Conservation (phyloP, 1,140 invertebrate species). For the Notospermus geniculatus region DNA sequence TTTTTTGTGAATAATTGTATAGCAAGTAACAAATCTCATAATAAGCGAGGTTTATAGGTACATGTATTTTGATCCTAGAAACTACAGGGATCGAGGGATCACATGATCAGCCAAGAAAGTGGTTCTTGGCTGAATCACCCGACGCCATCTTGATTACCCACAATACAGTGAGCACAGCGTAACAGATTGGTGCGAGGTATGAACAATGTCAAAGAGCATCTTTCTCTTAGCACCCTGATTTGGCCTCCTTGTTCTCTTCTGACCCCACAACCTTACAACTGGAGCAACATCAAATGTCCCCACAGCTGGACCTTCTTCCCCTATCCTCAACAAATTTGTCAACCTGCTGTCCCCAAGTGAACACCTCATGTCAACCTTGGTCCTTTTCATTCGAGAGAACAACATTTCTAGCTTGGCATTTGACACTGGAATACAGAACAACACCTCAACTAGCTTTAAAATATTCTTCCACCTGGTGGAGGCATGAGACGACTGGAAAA, state of each 20-base stretch:
- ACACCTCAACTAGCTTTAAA: neutral
- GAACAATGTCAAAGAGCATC: too few relatives aligned
- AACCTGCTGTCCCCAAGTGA: neutral
- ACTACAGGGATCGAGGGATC: too few relatives aligned
- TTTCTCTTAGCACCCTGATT: slow-evolving; percentile 4
- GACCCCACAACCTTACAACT: neutral
- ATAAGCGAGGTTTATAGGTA: too few relatives aligned
- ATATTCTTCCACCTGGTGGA: neutral
- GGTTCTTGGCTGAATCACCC: too few relatives aligned
- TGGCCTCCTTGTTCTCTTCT: slow-evolving; percentile 1
- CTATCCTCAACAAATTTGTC: slow-evolving; percentile 8
- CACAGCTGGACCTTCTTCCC: neutral
- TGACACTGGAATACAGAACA: neutral
- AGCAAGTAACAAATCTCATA: too few relatives aligned
- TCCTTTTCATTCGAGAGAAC: neutral
- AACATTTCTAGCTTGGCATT: slow-evolving; percentile 3
- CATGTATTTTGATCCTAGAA: too few relatives aligned
- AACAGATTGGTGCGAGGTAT: too few relatives aligned
- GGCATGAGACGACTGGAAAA: slow-evolving; percentile 1
- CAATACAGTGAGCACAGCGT: too few relatives aligned
- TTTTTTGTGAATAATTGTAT: too few relatives aligned
- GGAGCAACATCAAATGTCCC: neutral
- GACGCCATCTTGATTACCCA: too few relatives aligned
- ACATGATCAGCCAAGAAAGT: too few relatives aligned
- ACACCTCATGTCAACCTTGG: neutral